phyloP scores from a whole-genome alignment of 2,113 vertebrate genomes.

The Centrocercus urophasianus region DNA sequence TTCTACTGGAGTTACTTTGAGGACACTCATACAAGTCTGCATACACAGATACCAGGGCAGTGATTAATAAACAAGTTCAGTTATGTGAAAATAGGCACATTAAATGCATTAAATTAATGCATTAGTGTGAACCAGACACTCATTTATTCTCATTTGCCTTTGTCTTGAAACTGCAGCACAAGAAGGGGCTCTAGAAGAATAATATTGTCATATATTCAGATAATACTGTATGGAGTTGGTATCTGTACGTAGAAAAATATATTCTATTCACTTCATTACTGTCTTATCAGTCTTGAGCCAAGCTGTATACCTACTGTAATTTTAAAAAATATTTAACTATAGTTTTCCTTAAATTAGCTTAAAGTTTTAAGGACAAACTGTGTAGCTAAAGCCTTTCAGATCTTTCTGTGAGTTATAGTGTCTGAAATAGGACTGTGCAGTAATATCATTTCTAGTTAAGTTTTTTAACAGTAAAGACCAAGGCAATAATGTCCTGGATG shows the following conservation, averaged over 20 bases:
- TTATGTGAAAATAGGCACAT: neutral
- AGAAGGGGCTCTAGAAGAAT: neutral
- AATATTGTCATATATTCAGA: neutral
- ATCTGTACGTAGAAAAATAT: neutral
- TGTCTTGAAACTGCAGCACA: neutral
- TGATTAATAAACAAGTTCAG: neutral
- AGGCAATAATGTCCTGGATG: neutral
- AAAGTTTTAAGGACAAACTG: slow-evolving; percentile 10
- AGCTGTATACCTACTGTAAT: neutral
- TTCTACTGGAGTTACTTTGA: slow-evolving; percentile 17
- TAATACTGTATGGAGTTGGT: neutral
- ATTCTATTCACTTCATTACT: neutral
- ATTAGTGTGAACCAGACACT: neutral
- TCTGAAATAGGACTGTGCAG: neutral
- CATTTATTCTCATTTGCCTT: neutral
- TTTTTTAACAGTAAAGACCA: slow-evolving; percentile 11
- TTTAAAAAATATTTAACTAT: neutral
- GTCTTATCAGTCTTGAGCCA: neutral
- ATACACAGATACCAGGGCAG: neutral
- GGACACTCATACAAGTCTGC: neutral
- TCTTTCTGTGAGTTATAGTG: neutral
- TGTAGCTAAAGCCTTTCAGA: neutral
- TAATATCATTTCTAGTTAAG: neutral
- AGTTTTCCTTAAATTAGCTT: slow-evolving; percentile 37
- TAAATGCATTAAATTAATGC: neutral